These are phyloP conservation scores for Lophotis ruficrista DNA, from an alignment of 2,113 vertebrate genomes.

Conservation along the genomic window DNA sequence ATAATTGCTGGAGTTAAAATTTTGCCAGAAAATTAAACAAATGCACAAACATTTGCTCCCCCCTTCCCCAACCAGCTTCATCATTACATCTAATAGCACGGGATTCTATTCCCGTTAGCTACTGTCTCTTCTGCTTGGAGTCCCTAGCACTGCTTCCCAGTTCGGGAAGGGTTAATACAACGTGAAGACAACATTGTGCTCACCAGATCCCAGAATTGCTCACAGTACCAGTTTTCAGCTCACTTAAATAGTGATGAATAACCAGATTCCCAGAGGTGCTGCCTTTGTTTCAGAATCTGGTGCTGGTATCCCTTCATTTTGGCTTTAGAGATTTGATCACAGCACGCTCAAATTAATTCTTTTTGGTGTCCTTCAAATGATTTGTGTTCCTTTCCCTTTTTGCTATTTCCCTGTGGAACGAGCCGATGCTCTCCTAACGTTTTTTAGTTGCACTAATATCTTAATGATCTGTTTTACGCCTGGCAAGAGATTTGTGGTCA, in stretches of 20 bases:
- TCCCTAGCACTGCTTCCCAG: background rate
- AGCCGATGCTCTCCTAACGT: background rate
- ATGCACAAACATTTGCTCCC: background rate
- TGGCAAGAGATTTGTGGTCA: background rate
- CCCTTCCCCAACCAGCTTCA: rapidly evolving
- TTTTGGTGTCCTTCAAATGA: background rate
- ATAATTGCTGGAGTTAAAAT: background rate
- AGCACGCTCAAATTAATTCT: background rate
- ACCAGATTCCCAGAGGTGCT: background rate
- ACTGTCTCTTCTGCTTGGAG: background rate
- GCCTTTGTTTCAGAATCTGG: background rate
- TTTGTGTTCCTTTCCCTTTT: background rate
- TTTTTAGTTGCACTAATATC: background rate
- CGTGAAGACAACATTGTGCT: background rate
- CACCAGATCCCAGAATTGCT: background rate
- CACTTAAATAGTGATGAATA: background rate
- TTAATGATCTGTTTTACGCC: background rate
- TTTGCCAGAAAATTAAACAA: background rate
- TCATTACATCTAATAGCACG: background rate
- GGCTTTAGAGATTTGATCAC: background rate
- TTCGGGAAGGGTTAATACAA: background rate
- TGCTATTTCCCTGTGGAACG: background rate
- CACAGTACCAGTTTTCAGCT: background rate
- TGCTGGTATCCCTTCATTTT: background rate
- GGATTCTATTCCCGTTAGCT: background rate